phyloP scores from a whole-genome alignment of 2,113 vertebrate genomes.

The Megaceryle torquata region DNA sequence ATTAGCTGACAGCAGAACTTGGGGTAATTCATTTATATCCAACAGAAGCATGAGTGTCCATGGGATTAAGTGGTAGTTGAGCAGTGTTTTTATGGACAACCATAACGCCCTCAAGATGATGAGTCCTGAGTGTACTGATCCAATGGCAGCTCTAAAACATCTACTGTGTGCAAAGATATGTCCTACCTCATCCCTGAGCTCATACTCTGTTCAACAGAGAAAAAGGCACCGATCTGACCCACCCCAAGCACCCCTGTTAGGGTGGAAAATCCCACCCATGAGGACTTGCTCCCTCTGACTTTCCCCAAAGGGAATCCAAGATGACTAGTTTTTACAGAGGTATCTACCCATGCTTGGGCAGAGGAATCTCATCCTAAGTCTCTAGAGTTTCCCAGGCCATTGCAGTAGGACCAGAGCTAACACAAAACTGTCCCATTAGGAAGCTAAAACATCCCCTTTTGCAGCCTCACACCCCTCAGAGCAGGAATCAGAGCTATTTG shows the following conservation, averaged over 20 bases:
- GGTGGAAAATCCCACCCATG: neutral
- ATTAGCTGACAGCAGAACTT: neutral
- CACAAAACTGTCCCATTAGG: accelerated
- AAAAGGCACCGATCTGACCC: neutral
- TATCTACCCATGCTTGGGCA: neutral
- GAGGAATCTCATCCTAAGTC: neutral
- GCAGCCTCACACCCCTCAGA: neutral
- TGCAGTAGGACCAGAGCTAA: neutral
- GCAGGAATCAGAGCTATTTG: neutral
- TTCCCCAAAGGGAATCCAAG: neutral
- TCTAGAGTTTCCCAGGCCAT: neutral
- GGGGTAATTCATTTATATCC: neutral
- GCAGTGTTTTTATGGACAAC: neutral
- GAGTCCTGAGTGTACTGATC: accelerated
- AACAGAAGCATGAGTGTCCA: neutral
- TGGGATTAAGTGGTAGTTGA: neutral
- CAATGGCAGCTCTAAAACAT: neutral
- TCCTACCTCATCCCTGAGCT: neutral
- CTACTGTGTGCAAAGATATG: neutral
- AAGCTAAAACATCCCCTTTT: neutral
- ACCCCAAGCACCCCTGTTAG: neutral
- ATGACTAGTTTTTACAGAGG: accelerated
- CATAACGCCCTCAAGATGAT: neutral
- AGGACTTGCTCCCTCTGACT: neutral
- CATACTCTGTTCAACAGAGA: neutral